These are phyloP conservation scores for Pithecia hirsuta DNA, from an alignment of 2,797 vertebrate genomes.

Conservation along the genomic window DNA sequence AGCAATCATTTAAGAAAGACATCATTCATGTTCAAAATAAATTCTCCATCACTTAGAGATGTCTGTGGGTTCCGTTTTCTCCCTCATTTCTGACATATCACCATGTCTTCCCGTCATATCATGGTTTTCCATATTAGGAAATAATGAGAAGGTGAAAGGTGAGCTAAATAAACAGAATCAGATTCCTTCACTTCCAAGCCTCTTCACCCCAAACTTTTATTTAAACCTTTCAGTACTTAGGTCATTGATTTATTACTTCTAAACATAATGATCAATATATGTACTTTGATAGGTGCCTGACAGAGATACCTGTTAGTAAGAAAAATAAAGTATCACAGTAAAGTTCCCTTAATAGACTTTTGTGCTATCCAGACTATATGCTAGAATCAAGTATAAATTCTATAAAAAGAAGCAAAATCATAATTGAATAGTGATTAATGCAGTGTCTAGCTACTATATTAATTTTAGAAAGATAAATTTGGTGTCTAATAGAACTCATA, in stretches of 20 bases:
- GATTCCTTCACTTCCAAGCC: background rate
- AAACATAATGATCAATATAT: background rate
- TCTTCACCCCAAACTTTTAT: background rate
- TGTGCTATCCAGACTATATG: background rate
- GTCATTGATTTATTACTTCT: background rate
- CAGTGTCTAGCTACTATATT: slow-evolving; percentile 61
- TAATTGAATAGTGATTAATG: slow-evolving; percentile 69
- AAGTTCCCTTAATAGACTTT: background rate
- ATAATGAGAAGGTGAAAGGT: background rate
- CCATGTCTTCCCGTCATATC: background rate
- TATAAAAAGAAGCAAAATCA: slow-evolving; percentile 68
- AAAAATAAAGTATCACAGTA: background rate
- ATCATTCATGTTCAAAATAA: background rate
- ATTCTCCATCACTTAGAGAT: background rate
- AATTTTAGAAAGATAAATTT: slow-evolving; percentile 73
- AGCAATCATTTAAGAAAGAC: background rate
- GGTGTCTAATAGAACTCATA: slow-evolving; percentile 37
- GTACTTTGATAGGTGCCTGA: background rate
- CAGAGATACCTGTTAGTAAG: background rate
- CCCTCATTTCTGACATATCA: background rate
- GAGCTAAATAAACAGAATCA: background rate
- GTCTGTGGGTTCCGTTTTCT: background rate
- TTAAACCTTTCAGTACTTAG: background rate
- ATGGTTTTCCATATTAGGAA: background rate
- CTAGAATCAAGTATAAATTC: slow-evolving; percentile 40